These are phyloP conservation scores for Odontocolon sp. DNA, from an alignment of 2,888 invertebrate species.

Conservation along the genomic window DNA sequence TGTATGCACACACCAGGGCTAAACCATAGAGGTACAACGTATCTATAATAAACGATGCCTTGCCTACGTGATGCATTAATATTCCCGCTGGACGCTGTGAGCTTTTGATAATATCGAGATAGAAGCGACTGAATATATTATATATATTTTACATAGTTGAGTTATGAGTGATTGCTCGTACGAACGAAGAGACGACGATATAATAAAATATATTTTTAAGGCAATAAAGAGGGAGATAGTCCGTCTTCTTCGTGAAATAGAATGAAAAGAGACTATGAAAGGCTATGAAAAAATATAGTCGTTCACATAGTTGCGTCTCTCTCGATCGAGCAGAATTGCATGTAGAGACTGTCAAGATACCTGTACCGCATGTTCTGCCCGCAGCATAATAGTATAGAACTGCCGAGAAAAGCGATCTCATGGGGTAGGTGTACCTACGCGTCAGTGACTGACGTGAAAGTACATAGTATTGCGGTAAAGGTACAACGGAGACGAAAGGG, in stretches of 20 bases:
- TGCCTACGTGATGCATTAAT: slow-evolving; percentile 45
- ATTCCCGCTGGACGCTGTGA: slow-evolving; percentile 21
- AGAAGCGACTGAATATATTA: background rate
- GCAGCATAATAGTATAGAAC: background rate
- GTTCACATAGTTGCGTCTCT: too few species aligned
- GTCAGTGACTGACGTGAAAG: background rate
- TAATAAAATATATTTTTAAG: too few species aligned
- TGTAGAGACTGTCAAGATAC: too few species aligned
- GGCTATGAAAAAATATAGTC: too few species aligned
- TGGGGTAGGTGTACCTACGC: background rate
- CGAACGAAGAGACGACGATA: too few species aligned
- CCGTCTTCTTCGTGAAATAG: too few species aligned
- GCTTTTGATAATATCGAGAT: slow-evolving; percentile 15
- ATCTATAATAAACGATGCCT: slow-evolving; percentile 47
- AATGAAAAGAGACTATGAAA: too few species aligned
- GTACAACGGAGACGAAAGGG: slow-evolving; percentile 45
- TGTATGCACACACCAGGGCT: slow-evolving; percentile 29
- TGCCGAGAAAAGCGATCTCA: background rate
- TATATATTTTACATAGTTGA: too few species aligned
- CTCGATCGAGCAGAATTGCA: too few species aligned
- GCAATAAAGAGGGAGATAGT: too few species aligned
- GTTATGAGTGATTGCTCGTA: background rate
- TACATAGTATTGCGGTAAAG: slow-evolving; percentile 18
- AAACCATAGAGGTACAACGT: slow-evolving; percentile 45
- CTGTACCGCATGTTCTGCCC: too few species aligned